Base-by-base conservation (phyloP, 2,797 vertebrate genomes). In the Meriones psammophilus region DNA sequence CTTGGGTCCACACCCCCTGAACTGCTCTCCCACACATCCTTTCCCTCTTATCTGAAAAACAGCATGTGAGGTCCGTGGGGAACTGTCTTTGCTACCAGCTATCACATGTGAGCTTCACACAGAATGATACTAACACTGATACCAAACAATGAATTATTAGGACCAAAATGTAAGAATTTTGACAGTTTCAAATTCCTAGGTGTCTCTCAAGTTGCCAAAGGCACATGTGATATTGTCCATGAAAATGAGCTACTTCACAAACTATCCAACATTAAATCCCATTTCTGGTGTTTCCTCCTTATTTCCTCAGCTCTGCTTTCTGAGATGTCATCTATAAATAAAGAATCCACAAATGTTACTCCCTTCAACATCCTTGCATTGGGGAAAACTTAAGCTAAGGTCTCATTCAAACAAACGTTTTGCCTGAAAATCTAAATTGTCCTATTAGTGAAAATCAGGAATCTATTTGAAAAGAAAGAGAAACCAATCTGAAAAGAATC, bases 391-490 rank as follows among this genome's bases (percentile, higher is more conserved):
- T n/a, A 94, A n/a, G 13, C 36, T 66, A 80, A 95, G 18, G 69
- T 88, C 68, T 77, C 79, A 73, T 50, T 18, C 17, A 73, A 69
- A 13, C 39, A 46, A 71, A 80, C 1, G 1, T 92, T 78, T 79
- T 60, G 9, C 56, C 54, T 76, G 64, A 93, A 97, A 94, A 33
- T 84, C 20, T 64, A 71, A 24, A 88, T 12, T 28, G 3, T 46
- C 24, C 42, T 91, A 73, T 73, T 76, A 60, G 4, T 13, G 33
- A 95, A 76, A 76, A 62, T 22, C 69, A 92, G 56, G 5, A 66
- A 92, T 54, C 26, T 20, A 69, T 30, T 71, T 81, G 14, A 78
- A 97, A 24, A 90, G 22, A 30, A 33, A 92, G 86, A 94, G 3
- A 84, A 68, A 39, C 58, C 66, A 36, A 74, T 5, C n/a, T 50